Evolutionary conservation across 2,797 vertebrate species (phyloP).

Genomic region (Sebastes glaucus): DNA sequence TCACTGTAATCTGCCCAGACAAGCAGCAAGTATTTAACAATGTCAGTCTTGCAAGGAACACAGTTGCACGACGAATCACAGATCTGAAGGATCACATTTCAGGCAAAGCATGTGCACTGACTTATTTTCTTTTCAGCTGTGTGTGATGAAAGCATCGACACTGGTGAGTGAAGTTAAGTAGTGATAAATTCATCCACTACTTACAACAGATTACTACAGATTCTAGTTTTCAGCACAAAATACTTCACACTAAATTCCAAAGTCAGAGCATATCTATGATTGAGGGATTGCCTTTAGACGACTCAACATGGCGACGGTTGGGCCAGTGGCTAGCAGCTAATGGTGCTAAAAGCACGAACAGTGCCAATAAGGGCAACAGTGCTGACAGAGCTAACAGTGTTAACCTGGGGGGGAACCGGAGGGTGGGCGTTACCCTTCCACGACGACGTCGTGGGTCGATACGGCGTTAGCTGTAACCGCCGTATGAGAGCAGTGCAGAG

Average conservation of each 20-base stretch:
- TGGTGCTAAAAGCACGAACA: too few relatives aligned
- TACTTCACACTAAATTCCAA: not conserved
- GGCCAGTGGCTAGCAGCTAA: accelerated
- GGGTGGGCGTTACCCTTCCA: accelerated
- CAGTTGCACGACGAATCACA: not conserved
- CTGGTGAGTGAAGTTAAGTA: not conserved
- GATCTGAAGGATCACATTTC: not conserved
- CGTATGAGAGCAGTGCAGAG: too few relatives aligned
- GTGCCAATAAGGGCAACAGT: too few relatives aligned
- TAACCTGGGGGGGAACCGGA: too few relatives aligned
- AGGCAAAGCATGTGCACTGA: not conserved
- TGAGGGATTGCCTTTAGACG: not conserved
- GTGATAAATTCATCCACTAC: not conserved
- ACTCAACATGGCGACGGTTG: not conserved
- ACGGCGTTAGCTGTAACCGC: too few relatives aligned
- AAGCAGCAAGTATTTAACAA: not conserved
- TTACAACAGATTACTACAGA: not conserved
- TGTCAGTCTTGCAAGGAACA: not conserved
- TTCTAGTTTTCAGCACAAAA: not conserved
- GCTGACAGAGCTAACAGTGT: too few relatives aligned
- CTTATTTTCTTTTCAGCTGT: not conserved
- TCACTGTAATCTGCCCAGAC: not conserved
- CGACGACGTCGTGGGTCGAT: accelerated
- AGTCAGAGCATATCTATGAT: too few relatives aligned
- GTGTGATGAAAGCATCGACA: not conserved